Evolutionary conservation across 2,888 invertebrate genomes (phyloP), one percentile per base, ranked within the genome.

Genomic region (Polydrusus cervinus): DNA sequence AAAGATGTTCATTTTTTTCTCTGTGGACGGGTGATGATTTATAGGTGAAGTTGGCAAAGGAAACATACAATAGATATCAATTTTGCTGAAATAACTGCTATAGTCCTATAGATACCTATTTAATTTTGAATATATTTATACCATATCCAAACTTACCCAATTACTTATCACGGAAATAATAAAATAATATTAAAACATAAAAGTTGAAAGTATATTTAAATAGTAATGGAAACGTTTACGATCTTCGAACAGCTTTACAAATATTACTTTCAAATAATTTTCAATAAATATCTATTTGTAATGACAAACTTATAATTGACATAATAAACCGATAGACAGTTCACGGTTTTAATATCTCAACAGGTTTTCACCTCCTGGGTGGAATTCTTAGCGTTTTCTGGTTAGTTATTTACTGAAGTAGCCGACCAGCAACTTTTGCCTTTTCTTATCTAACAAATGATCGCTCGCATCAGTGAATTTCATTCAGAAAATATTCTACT

Each of bases 341-440:
- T 68, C 64, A 74, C 64, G 57, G 69, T 74, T 65, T 70, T 70
- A 70, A 74, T 74, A 74, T 57, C 65, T 74, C 74, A 74, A 69
- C 74, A 70, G 69, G 69, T 74, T 69, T 69, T 70, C 64, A 65
- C 74, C 69, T 74, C 74, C 70, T 60, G 69, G 64, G 65, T 65
- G 55, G 69, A 69, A 74, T 62, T 64, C 74, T 70, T 60, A 65
- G 49, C 47, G 64, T 68, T 55, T 55, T 74, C 55, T 53, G 61
- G 38, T 62, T 62, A 61, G 40, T 70, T 62, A 51, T 62, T 70
- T 69, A 70, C 69, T 65, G 70, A 65, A 70, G 74, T 65, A 70
- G 74, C 74, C 57, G 70, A 57, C 25, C 60, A 18, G 49, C 69
- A 16, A 69, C 64, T 45, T 65, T 51, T 53, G 73, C 60, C 53